Evolutionary conservation across 2,888 invertebrate species (phyloP).

Genomic region (Mesorhabditis sp.): DNA sequence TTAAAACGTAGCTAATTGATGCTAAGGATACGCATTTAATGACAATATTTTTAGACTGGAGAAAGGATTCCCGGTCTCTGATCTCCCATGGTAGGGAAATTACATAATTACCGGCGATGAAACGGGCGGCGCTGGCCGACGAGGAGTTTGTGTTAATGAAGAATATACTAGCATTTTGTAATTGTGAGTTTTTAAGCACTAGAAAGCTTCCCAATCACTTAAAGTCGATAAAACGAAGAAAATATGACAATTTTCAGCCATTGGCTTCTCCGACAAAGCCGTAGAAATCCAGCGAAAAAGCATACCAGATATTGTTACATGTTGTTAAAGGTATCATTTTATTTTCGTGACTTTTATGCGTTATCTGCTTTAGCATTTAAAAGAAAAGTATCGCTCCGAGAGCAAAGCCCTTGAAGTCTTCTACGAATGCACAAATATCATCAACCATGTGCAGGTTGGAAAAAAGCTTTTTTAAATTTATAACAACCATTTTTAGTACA

Average conservation of each 20-base stretch:
- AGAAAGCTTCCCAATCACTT: no score
- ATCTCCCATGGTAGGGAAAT: background rate
- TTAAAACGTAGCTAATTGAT: background rate
- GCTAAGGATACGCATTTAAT: background rate
- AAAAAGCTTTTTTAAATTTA: background rate
- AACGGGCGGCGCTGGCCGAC: background rate
- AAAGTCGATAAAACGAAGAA: no score
- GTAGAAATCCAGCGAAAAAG: background rate
- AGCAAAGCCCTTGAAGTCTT: background rate
- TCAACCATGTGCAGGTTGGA: background rate
- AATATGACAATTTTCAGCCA: background rate
- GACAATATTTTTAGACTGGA: background rate
- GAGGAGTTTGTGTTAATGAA: conserved; percentile 2
- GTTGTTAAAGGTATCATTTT: conserved; percentile 3
- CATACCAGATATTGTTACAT: background rate
- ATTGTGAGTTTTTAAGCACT: no score
- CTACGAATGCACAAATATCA: background rate
- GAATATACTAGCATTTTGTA: background rate
- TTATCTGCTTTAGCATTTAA: background rate
- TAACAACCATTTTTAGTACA: background rate
- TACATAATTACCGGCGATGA: background rate
- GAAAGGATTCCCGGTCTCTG: background rate
- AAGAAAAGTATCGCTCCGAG: background rate
- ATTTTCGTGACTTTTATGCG: background rate
- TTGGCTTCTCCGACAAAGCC: background rate